These are phyloP conservation scores for Lepidurus packardi DNA, from an alignment of 1,140 invertebrate genomes.

Conservation along the genomic window DNA sequence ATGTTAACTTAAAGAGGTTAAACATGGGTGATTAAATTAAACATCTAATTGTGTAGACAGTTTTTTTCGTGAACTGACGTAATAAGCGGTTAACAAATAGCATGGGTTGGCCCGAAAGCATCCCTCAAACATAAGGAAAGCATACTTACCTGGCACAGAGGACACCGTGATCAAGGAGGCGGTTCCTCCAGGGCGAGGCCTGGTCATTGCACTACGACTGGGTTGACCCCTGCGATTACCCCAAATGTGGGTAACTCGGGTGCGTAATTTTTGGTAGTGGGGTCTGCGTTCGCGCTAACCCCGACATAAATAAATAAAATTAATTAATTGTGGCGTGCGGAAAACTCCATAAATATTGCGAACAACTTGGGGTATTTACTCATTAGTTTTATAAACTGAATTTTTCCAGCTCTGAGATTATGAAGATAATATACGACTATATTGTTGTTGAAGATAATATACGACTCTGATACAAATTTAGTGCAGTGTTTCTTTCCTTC, in stretches of 20 bases:
- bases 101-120: background rate
- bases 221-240: slow-evolving; percentile 65
- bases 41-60: background rate
- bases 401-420: too few relatives aligned
- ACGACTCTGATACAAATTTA: too few relatives aligned
- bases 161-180: slow-evolving; percentile 58
- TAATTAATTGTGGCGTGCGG: too few relatives aligned
- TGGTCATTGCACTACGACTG: slow-evolving; percentile 63
- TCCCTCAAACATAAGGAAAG: background rate
- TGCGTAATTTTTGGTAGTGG: slow-evolving; percentile 63
- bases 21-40: background rate
- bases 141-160: slow-evolving; percentile 59
- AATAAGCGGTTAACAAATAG: background rate
- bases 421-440: too few relatives aligned
- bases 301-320: slow-evolving; percentile 38
- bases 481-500: too few relatives aligned
- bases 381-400: too few relatives aligned
- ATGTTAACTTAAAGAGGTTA: too few relatives aligned
- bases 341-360: slow-evolving; percentile 29
- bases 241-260: slow-evolving; percentile 64
- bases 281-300: slow-evolving; percentile 57
- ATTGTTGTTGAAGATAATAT: too few relatives aligned
- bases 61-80: background rate
- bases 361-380: too few relatives aligned
- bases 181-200: slow-evolving; percentile 59